Evolutionary conservation across 1,140 invertebrate genomes (phyloP).

Genomic region (Microplitis mediator): DNA sequence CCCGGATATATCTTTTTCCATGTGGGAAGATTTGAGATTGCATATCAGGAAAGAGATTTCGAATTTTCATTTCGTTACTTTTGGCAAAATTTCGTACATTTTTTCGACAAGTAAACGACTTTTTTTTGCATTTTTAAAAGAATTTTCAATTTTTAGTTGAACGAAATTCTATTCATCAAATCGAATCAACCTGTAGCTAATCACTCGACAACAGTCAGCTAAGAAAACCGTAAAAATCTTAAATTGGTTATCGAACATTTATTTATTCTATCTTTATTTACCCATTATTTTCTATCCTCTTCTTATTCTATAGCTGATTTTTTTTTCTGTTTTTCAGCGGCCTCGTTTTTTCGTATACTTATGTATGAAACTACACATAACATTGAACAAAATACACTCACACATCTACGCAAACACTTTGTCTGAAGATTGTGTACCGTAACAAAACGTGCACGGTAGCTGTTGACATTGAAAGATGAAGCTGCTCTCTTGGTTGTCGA

Average conservation of each 20-base stretch:
- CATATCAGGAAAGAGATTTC: too few relatives aligned
- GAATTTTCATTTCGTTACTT: too few relatives aligned
- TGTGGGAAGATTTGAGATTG: too few relatives aligned
- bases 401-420: neutral
- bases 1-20: too few relatives aligned
- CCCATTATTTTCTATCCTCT: neutral
- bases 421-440: neutral
- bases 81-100: too few relatives aligned
- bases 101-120: too few relatives aligned
- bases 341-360: neutral
- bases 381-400: neutral
- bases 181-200: constrained; percentile 27
- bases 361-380: neutral
- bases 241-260: constrained; percentile 24
- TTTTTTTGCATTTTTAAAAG: too few relatives aligned
- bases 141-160: too few relatives aligned
- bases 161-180: constrained; percentile 14
- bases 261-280: neutral
- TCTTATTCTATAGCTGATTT: too few relatives aligned
- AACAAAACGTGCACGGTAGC: neutral
- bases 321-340: neutral
- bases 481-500: constrained; percentile 40
- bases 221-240: constrained; percentile 15
- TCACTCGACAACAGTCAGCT: constrained; percentile 14
- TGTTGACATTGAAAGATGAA: constrained; percentile 56